Base-by-base conservation (phyloP, 53 echinoderm and acorn worm species). In the Temnopleurus reevesii region DNA sequence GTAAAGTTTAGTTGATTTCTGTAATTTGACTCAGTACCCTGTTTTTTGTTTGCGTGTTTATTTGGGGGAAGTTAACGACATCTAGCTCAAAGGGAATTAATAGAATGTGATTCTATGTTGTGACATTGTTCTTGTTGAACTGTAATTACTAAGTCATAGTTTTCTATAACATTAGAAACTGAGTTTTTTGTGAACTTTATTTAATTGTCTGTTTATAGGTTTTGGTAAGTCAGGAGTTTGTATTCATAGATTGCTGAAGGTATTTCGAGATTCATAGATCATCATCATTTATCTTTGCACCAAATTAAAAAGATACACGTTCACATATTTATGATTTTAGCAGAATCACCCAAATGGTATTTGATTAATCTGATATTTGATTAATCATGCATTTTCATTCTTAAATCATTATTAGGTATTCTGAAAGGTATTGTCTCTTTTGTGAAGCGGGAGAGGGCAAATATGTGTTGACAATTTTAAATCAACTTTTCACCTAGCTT, bases 81-180 rank as follows among this genome's bases (percentile, higher is more conserved):
- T 12, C 24, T 61, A 31, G 8, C 59, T 59, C 29, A 4, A 59
- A 29, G 63, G 63, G 63, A 33, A 63, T 63, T 63, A 63, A 31
- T 8, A 63, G 31, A 33, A 31, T n/a, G 9, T 6, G 31, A 31
- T 66, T 71, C 8, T 71, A 21, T 71, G 19, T 71, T 71, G 71
- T 71, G 41, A 71, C 71, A 41, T 38, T 41, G 71, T 71, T 71
- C 71, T 43, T 6, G n/a, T 71, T 71, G 71, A 71, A 71, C 71
- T 71, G 71, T 71, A 71, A n/a, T 43, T 43, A 34, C 35, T 59
- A 13, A 18, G 65, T 65, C 17, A 10, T 41, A 2, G 71, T 71
- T n/a, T 21, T 71, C 18, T 17, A 29, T 10, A 34, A 31, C 41
- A n/a, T 71, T 36, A 71, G 8, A 21, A 71, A 38, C 21, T 23